Evolutionary conservation across 2,888 invertebrate species (phyloP).

Genomic region (Polyommatus iphigenia): DNA sequence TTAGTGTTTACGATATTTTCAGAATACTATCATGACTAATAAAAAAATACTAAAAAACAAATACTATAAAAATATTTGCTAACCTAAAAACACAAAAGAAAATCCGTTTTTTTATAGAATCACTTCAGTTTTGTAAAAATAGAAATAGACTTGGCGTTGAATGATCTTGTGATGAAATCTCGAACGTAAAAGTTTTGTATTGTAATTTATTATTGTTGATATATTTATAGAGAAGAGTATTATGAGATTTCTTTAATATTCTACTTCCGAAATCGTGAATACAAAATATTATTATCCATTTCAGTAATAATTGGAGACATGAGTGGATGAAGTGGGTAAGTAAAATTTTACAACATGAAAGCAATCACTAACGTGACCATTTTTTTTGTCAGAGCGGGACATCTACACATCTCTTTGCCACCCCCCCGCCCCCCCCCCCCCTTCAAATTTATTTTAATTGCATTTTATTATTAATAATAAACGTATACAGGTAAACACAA

Average conservation of each 20-base stretch:
- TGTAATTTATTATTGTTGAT: not conserved
- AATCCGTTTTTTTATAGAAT: not conserved
- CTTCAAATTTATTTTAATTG: too few species aligned
- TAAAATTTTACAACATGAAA: too few species aligned
- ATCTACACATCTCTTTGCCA: too few species aligned
- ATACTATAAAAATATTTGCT: not conserved
- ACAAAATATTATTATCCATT: not conserved
- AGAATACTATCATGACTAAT: not conserved
- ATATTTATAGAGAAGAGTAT: not conserved
- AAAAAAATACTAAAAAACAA: too few species aligned
- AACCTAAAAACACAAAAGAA: not conserved
- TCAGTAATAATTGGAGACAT: not conserved
- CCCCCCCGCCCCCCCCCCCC: too few species aligned
- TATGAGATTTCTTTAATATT: not conserved
- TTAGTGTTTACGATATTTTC: not conserved
- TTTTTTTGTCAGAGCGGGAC: too few species aligned
- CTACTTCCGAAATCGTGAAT: not conserved
- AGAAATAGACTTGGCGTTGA: conserved; percentile 10
- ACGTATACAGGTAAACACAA: too few species aligned
- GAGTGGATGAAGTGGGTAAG: too few species aligned
- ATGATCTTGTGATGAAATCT: not conserved
- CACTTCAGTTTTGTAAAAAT: not conserved
- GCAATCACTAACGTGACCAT: too few species aligned
- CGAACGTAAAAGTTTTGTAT: not conserved
- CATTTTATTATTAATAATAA: too few species aligned